These are phyloP conservation scores for Colossoma macropomum DNA, from an alignment of 2,113 vertebrate species.

Conservation along the genomic window DNA sequence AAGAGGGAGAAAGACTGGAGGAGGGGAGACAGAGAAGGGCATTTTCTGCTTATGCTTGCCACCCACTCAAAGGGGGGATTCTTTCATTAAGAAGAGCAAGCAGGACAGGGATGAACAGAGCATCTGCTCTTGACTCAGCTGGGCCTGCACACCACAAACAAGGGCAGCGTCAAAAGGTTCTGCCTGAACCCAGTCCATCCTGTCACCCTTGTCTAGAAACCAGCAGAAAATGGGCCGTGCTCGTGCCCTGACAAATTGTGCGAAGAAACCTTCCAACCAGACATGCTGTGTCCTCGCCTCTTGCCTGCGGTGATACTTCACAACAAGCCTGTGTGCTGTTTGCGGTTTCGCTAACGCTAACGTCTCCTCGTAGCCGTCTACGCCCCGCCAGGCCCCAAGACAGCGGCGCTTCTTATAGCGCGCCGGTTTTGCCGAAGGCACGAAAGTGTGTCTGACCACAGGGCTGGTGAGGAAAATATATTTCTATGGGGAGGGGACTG, in stretches of 20 bases:
- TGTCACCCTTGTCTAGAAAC: constrained; percentile 12
- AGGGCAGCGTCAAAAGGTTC: constrained; percentile 19
- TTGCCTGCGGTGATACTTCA: constrained; percentile 31
- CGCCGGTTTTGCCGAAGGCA: constrained; percentile 2
- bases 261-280: constrained; percentile 30
- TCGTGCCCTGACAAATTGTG: constrained; percentile 37
- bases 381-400: constrained; percentile 12
- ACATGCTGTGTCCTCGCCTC: constrained; percentile 34
- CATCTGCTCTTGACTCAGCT: constrained; percentile 25
- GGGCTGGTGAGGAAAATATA: constrained; percentile 47
- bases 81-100: constrained; percentile 43
- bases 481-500: constrained; percentile 54
- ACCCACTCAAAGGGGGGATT: constrained; percentile 47
- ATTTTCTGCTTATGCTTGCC: constrained; percentile 47
- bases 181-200: constrained; percentile 39
- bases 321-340: constrained; percentile 1
- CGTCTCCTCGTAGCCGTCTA: constrained; percentile 23
- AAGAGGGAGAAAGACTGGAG: constrained; percentile 17
- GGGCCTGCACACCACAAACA: constrained; percentile 25
- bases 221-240: constrained; percentile 7
- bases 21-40: constrained; percentile 20
- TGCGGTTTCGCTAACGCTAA: constrained; percentile 13
- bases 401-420: constrained; percentile 1
- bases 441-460: constrained; percentile 32
- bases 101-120: constrained; percentile 1